Base-by-base conservation (phyloP, 1,140 invertebrate genomes). In the Chironomus striatipennis region DNA sequence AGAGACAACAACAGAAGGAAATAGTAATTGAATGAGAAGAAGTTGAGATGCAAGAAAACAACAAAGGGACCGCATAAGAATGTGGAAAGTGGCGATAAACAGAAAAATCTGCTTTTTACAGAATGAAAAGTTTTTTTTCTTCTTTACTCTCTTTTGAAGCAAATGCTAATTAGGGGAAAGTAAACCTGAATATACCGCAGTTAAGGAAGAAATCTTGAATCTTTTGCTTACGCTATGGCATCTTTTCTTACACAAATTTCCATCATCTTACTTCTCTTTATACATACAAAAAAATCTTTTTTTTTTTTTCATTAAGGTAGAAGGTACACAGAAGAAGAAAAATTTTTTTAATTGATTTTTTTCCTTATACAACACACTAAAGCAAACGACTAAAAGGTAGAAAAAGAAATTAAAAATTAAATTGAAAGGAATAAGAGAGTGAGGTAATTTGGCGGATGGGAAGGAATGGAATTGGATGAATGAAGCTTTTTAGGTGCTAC, bases 281-380 rank as follows among this genome's bases (percentile, higher is more conserved):
- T 70, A 34, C 24, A 34, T 34, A 34, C 1, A 34, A 34, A 34
- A 34, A 34, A 34, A 2, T 70, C 20, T 57, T 57, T 57, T 57
- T 17, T 70, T 70, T 57, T 57, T 57, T 57, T 57, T 70, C 65
- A 70, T 70, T 70, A 70, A 70, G 65, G 18, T 17, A 7, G n/a
- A 57, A 57, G 9, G n/a, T 57, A 57, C 47, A 34, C 24, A 34
- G 47, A 57, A n/a, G 47, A n/a, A 57, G 47, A 4, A 57, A 57
- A 57, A n/a, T n/a, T 18, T 70, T 70, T 70, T 70, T 70, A 70
- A 70, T 70, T 70, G 65, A 70, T 70, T 70, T 70, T 70, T 70
- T n/a, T 15, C 24, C 2, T 70, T 70, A 70, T 70, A 21, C 24
- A 34, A 34, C 24, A 34, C 24, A 34, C 24, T 18, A 70, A 70